phyloP scores from a whole-genome alignment of 1,140 invertebrate species.

The Drosophila grimshawi region DNA sequence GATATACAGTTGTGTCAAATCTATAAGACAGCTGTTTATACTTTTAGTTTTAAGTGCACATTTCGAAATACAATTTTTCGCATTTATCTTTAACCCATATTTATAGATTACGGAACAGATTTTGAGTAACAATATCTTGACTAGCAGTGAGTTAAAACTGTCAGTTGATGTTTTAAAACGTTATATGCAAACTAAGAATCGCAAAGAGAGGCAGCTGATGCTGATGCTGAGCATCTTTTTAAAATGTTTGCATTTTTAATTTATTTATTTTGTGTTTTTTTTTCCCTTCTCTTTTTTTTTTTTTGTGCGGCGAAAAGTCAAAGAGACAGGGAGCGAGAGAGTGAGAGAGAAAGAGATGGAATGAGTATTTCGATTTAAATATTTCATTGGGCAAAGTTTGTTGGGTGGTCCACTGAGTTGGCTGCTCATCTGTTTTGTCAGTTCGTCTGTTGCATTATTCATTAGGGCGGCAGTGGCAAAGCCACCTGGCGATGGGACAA shows the following conservation, averaged over 20 bases:
- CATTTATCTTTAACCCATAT: no score
- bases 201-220: conserved; percentile 14
- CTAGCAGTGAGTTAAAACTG: no score
- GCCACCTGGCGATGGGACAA: conserved; percentile 51
- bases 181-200: conserved; percentile 14
- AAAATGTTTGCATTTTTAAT: not conserved
- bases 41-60: no score
- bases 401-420: conserved; percentile 21
- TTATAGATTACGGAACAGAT: no score
- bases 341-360: conserved; percentile 27
- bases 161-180: not conserved
- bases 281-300: not conserved
- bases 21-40: no score
- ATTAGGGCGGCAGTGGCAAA: conserved; percentile 53
- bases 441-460: conserved; percentile 72
- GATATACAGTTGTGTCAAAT: not conserved
- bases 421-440: conserved; percentile 36
- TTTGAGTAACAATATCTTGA: no score
- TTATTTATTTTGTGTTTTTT: not conserved
- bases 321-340: conserved; percentile 31
- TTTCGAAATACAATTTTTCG: no score
- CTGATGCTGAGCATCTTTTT: not conserved
- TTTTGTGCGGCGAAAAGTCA: conserved; percentile 29
- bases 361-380: conserved; percentile 69
- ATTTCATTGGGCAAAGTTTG: conserved; percentile 72